Base-by-base conservation (phyloP, 2,888 invertebrate genomes). In the Agrilus biguttatus region DNA sequence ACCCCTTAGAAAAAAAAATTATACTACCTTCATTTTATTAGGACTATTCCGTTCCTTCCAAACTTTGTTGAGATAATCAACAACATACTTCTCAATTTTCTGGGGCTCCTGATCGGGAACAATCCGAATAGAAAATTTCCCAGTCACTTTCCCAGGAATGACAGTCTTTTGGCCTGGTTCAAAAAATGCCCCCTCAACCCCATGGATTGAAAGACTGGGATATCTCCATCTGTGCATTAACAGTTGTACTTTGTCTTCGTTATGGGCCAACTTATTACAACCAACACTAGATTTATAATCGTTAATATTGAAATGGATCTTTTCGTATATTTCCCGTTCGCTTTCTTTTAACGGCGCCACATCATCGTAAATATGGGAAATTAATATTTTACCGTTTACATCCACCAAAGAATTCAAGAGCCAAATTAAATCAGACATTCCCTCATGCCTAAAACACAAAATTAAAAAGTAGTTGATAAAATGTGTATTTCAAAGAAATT, bases 181-280 rank as follows among this genome's bases (percentile, higher is more conserved):
- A 62, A 83, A 83, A 60, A 95, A 95, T 6, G 96, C 96, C 28
- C 81, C 95, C 70, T 97, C 92, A 57, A 96, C 88, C 35, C 56
- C 56, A 64, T 98, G 97, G 39, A 97, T 70, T 0, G 96, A 96
- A 8, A 97, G 72, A 41, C 85, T 84, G 2, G 97, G 97, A 61
- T 80, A 86, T 42, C 97, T 77, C 97, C 97, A 98, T 35, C 97
- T 78, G 61, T 88, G 84, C 91, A 93, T 92, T 52, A 98, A 66
- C 13, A 93, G 69, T 56, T 87, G 74, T 39, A 77, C 80, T 66
- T 89, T 90, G 47, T 86, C 80, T 47, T 81, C 82, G 43, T 82
- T 78, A 55, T 89, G 84, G 10, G 83, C 74, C 47, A 93, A 68
- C 58, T 70, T 66, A 1, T 63, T 62, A 14, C 80, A 72, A 33